Evolutionary conservation across 2,888 invertebrate species (phyloP).

Genomic region (Seira sanloemensis): DNA sequence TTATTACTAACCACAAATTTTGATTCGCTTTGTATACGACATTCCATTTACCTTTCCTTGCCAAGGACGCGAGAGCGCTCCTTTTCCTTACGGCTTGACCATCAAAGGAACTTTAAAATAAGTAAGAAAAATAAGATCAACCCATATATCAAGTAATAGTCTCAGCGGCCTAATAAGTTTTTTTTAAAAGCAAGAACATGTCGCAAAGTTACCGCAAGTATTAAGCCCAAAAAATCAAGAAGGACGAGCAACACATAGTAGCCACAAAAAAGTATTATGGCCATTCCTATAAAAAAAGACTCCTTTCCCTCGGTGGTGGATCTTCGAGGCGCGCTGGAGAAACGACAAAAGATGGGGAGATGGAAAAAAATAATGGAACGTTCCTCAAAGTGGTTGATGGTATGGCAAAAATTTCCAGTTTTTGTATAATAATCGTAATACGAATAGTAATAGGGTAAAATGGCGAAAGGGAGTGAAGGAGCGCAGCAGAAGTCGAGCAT

Average conservation of each 20-base stretch:
- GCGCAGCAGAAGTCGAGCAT: constrained; percentile 44
- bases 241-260: constrained; percentile 23
- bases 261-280: constrained; percentile 13
- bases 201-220: constrained; percentile 14
- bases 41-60: too few species aligned
- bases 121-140: constrained; percentile 54
- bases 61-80: too few species aligned
- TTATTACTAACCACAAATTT: too few species aligned
- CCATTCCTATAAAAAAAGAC: constrained; percentile 8
- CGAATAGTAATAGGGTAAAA: constrained; percentile 23
- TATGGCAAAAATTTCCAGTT: constrained; percentile 58
- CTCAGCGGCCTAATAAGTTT: neutral
- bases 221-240: constrained; percentile 41
- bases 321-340: neutral
- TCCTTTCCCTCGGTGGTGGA: neutral
- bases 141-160: constrained; percentile 24
- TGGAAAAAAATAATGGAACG: constrained; percentile 37
- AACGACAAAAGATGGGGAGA: constrained; percentile 32
- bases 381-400: constrained; percentile 61
- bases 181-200: constrained; percentile 10
- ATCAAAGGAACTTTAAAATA: constrained; percentile 42
- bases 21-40: too few species aligned
- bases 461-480: too few species aligned
- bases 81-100: constrained; percentile 21
- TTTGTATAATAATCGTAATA: constrained; percentile 36